Evolutionary conservation across 2,797 vertebrate genomes (phyloP).

Genomic region (Sebastes trivittatus): DNA sequence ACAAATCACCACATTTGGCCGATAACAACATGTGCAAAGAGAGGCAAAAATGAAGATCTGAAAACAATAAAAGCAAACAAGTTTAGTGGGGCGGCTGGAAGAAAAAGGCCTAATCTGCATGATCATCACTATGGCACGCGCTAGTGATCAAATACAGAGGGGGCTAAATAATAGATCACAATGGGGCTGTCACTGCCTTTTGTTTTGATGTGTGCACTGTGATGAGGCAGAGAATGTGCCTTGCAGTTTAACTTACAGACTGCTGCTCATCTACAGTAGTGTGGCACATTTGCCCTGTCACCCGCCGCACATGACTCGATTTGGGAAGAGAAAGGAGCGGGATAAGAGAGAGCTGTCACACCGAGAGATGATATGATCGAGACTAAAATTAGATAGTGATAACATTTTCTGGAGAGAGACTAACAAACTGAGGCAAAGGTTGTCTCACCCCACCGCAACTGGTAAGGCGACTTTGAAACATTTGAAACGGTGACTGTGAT

Average conservation of each 20-base stretch:
- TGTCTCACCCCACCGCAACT: constrained; percentile 52
- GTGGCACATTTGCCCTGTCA: constrained; percentile 71
- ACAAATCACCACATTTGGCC: constrained; percentile 7
- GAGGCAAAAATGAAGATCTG: constrained; percentile 37
- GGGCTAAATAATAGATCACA: constrained; percentile 85
- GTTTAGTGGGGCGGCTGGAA: constrained; percentile 60
- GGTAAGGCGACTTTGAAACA: constrained; percentile 57
- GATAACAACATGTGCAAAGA: constrained; percentile 27
- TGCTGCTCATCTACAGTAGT: constrained; percentile 59
- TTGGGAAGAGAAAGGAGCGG: constrained; percentile 45
- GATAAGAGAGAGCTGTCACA: constrained; percentile 70
- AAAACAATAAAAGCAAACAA: constrained; percentile 54
- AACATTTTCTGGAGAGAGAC: constrained; percentile 57
- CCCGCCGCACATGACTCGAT: constrained; percentile 57
- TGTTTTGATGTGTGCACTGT: constrained; percentile 75
- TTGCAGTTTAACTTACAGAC: constrained; percentile 78
- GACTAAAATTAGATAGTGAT: constrained; percentile 72
- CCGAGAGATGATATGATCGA: constrained; percentile 38
- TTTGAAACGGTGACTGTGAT: constrained; percentile 61
- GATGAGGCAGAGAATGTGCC: constrained; percentile 72
- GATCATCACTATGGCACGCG: constrained; percentile 74
- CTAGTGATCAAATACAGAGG: constrained; percentile 75
- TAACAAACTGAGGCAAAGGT: constrained; percentile 59
- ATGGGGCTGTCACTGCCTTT: constrained; percentile 74
- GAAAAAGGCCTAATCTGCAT: constrained; percentile 75